Evolutionary conservation across 2,888 invertebrate genomes (phyloP).

Genomic region (Ephialtes manifestator): DNA sequence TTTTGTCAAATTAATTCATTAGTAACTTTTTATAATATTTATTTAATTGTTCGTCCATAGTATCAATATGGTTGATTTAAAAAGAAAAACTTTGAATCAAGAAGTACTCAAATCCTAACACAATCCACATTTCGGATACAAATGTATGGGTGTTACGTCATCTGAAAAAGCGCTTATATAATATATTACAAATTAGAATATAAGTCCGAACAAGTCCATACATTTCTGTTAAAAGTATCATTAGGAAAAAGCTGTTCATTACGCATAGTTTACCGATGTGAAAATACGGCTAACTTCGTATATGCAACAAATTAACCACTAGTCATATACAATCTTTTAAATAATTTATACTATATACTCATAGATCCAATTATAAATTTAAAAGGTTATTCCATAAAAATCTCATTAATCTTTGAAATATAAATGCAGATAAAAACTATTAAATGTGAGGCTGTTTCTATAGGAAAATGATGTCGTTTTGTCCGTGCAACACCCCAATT

Average conservation of each 20-base stretch:
- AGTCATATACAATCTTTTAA: not conserved
- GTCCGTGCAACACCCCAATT: slow-evolving; percentile 7
- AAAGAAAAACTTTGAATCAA: too few species aligned
- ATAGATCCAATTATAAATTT: not conserved
- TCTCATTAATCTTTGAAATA: not conserved
- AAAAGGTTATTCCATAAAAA: slow-evolving; percentile 12
- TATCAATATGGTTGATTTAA: too few species aligned
- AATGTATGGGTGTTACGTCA: too few species aligned
- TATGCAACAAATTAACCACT: not conserved
- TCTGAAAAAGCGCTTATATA: too few species aligned
- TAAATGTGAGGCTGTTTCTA: not conserved
- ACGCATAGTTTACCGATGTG: slow-evolving; percentile 1
- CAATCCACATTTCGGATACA: too few species aligned
- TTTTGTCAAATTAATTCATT: too few species aligned
- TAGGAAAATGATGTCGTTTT: slow-evolving; percentile 20
- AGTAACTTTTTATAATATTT: too few species aligned
- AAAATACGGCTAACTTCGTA: not conserved
- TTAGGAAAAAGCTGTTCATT: not conserved
- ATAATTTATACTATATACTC: slow-evolving; percentile 15
- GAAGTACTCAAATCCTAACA: too few species aligned
- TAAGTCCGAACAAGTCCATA: not conserved
- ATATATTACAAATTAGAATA: too few species aligned
- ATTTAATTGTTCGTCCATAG: too few species aligned
- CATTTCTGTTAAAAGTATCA: slow-evolving; percentile 1
- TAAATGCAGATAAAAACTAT: not conserved